Evolutionary conservation across 2,113 vertebrate species (phyloP).

Genomic region (Brevimyrus niger): DNA sequence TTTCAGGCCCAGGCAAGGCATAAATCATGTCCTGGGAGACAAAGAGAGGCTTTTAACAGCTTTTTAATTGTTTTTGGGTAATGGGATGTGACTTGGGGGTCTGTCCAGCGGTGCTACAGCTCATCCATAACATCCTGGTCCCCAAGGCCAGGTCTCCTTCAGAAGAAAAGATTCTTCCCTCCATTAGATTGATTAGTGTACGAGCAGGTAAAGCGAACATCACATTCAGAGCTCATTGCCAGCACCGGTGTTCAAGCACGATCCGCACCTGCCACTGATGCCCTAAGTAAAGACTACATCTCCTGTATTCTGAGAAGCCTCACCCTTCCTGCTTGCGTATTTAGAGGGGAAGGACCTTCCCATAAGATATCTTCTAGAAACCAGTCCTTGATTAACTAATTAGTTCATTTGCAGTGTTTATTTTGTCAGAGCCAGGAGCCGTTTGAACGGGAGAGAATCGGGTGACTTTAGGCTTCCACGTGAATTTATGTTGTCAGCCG

Average conservation of each 20-base stretch:
- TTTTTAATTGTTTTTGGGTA: constrained; percentile 20
- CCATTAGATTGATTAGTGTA: not conserved
- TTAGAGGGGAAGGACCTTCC: not conserved
- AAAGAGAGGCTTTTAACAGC: constrained; percentile 10
- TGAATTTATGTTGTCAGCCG: not conserved
- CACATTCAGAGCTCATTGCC: not conserved
- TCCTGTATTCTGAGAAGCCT: not conserved
- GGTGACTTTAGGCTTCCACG: not conserved
- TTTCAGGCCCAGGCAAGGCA: constrained; percentile 1
- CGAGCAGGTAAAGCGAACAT: not conserved
- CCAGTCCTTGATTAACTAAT: not conserved
- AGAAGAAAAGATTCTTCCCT: not conserved
- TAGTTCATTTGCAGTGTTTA: not conserved
- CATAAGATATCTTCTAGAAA: not conserved
- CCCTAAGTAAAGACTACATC: not conserved
- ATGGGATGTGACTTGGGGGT: not conserved
- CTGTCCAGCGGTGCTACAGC: not conserved
- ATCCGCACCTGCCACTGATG: not conserved
- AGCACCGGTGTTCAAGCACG: not conserved
- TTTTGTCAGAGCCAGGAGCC: not conserved
- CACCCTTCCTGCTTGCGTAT: not conserved
- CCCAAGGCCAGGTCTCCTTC: not conserved
- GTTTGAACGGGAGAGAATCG: not conserved
- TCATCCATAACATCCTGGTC: constrained; percentile 7
- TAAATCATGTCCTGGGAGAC: constrained; percentile 1